These are phyloP conservation scores for Polydrusus cervinus DNA, from an alignment of 2,888 invertebrate species.

Conservation along the genomic window DNA sequence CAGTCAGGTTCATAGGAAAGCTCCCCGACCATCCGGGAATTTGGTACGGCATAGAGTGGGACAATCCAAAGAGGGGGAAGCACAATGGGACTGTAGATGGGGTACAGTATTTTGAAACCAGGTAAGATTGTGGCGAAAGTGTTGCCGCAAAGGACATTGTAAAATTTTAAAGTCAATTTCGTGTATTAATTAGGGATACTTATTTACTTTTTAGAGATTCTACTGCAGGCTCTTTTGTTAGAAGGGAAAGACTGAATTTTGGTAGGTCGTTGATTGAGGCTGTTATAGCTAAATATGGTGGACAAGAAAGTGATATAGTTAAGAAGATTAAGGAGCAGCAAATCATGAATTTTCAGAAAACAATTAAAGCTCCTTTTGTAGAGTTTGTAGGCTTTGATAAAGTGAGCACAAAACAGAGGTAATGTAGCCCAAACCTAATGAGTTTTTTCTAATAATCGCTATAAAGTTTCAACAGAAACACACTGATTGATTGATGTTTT, in stretches of 20 bases:
- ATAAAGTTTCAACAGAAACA: background rate
- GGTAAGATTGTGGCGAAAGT: constrained; percentile 66
- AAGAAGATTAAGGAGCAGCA: constrained; percentile 75
- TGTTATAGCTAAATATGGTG: constrained; percentile 80
- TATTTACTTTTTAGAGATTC: constrained; percentile 75
- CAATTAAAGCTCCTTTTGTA: constrained; percentile 86
- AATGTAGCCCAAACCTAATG: too few relatives aligned
- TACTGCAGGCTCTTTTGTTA: constrained; percentile 92
- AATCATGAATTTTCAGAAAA: constrained; percentile 79
- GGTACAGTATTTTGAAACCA: constrained; percentile 85
- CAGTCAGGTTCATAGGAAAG: constrained; percentile 85
- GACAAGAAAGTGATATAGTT: constrained; percentile 75
- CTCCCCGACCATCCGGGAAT: constrained; percentile 79
- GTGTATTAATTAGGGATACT: background rate
- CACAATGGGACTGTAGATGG: constrained; percentile 92
- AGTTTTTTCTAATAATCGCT: background rate
- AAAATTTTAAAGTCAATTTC: background rate
- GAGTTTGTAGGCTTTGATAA: constrained; percentile 95
- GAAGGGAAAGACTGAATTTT: constrained; percentile 85
- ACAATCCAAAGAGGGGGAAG: constrained; percentile 89
- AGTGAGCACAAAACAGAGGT: constrained; percentile 78
- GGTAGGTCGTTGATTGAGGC: constrained; percentile 84
- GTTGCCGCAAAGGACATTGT: background rate
- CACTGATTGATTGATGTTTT: constrained; percentile 51
- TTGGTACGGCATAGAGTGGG: constrained; percentile 99